These are phyloP conservation scores for Peucedramus taeniatus DNA, from an alignment of 2,113 vertebrate species.

Conservation along the genomic window DNA sequence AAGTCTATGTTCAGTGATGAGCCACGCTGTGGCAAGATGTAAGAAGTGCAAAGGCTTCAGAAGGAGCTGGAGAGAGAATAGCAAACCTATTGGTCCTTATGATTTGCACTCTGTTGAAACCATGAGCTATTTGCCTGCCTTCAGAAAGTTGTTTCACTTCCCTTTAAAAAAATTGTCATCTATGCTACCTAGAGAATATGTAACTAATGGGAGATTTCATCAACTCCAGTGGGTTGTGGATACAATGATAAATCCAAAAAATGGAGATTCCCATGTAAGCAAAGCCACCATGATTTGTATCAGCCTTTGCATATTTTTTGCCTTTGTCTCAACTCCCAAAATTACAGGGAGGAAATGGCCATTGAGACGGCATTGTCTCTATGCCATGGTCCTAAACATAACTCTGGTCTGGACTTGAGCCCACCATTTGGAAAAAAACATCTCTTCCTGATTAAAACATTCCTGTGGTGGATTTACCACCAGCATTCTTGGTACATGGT, in stretches of 20 bases:
- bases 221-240: not conserved
- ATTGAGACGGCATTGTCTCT: not conserved
- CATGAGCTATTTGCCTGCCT: not conserved
- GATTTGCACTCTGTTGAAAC: not conserved
- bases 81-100: not conserved
- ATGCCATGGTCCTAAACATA: not conserved
- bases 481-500: not conserved
- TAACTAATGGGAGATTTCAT: not conserved
- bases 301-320: not conserved
- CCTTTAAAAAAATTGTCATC: not conserved
- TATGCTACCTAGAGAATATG: not conserved
- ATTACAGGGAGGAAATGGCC: not conserved
- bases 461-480: slow-evolving; percentile 18
- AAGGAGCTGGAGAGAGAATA: not conserved
- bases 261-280: not conserved
- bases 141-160: not conserved
- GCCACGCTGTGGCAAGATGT: not conserved
- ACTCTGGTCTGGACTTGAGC: not conserved
- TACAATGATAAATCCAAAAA: not conserved
- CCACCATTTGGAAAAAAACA: slow-evolving; percentile 2
- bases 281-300: not conserved
- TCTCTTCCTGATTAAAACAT: slow-evolving; percentile 28
- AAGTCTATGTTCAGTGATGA: not conserved
- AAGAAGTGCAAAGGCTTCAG: not conserved
- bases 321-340: not conserved